A percentile compares a stretch with the other conserved stretches of the same genome.
These are phyloP conservation scores for Cyclophora albipunctata DNA, from an alignment of 2,888 invertebrate genomes.

Conservation along the genomic window DNA sequence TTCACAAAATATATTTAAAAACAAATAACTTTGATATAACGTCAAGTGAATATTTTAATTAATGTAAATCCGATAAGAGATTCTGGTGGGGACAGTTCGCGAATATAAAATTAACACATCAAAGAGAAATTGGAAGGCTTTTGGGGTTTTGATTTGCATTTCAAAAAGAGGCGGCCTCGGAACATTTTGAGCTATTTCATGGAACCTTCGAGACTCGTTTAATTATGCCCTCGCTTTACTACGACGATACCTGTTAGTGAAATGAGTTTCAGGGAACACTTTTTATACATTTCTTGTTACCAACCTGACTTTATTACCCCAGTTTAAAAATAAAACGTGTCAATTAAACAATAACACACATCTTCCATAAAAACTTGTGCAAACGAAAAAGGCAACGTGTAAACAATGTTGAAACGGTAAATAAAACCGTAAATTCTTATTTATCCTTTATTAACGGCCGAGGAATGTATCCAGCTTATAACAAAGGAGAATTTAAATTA, in stretches of 20 bases:
- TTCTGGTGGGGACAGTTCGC: conserved; percentile 34
- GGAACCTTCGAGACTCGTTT: conserved; percentile 11
- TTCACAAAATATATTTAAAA: no score
- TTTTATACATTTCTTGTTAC: no score
- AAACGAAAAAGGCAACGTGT: no score
- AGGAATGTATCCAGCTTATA: conserved; percentile 5
- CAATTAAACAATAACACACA: no score
- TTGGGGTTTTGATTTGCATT: conserved; percentile 65
- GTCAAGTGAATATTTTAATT: conserved; percentile 34
- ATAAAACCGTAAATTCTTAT: no score
- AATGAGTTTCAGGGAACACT: not conserved
- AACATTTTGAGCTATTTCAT: conserved; percentile 29
- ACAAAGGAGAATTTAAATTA: conserved; percentile 41
- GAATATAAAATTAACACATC: conserved; percentile 65
- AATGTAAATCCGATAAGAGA: conserved; percentile 46
- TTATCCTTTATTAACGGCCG: no score
- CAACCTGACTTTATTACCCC: no score
- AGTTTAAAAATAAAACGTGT: no score
- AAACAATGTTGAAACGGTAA: no score
- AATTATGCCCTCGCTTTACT: conserved; percentile 14
- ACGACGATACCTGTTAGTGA: not conserved
- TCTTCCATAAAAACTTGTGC: no score
- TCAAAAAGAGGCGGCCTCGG: conserved; percentile 49
- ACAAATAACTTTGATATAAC: not conserved
- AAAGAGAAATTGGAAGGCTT: conserved; percentile 54